These are phyloP conservation scores for Brachycybe producta DNA, from an alignment of 2,888 invertebrate genomes.

Conservation along the genomic window DNA sequence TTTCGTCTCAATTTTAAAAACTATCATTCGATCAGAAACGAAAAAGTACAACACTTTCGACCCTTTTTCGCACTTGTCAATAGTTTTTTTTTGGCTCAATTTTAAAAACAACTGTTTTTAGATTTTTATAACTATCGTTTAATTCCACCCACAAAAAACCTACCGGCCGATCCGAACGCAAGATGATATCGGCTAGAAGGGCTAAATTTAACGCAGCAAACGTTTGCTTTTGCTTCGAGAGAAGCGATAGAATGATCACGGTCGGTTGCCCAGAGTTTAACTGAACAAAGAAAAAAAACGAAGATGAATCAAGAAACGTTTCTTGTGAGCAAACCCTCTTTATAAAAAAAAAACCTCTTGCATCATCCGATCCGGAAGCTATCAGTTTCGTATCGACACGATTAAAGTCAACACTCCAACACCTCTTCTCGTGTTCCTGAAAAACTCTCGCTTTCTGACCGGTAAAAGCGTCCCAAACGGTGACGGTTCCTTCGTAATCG, in stretches of 20 bases:
- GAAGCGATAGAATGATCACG: constrained; percentile 73
- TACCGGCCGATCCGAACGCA: constrained; percentile 79
- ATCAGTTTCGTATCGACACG: constrained; percentile 75
- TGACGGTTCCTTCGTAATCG: constrained; percentile 88
- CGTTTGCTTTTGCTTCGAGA: constrained; percentile 84
- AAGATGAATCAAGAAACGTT: constrained; percentile 11
- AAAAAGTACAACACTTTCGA: no score
- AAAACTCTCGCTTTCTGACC: constrained; percentile 42
- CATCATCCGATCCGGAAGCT: constrained; percentile 86
- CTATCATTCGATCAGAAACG: no score
- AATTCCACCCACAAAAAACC: background rate
- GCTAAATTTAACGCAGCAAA: constrained; percentile 87
- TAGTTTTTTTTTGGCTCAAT: no score
- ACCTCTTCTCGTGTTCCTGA: constrained; percentile 79
- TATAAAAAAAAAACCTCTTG: constrained; percentile 40
- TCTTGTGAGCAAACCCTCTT: background rate
- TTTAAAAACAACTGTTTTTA: no score
- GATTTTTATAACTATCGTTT: constrained; percentile 4
- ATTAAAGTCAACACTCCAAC: constrained; percentile 94
- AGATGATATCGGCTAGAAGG: constrained; percentile 71
- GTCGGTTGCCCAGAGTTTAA: constrained; percentile 85
- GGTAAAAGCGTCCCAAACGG: constrained; percentile 77
- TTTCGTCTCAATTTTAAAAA: no score
- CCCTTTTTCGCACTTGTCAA: no score
- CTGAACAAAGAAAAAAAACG: no score